Evolutionary conservation across 2,888 invertebrate genomes (phyloP).

Genomic region (Allacma fusca): DNA sequence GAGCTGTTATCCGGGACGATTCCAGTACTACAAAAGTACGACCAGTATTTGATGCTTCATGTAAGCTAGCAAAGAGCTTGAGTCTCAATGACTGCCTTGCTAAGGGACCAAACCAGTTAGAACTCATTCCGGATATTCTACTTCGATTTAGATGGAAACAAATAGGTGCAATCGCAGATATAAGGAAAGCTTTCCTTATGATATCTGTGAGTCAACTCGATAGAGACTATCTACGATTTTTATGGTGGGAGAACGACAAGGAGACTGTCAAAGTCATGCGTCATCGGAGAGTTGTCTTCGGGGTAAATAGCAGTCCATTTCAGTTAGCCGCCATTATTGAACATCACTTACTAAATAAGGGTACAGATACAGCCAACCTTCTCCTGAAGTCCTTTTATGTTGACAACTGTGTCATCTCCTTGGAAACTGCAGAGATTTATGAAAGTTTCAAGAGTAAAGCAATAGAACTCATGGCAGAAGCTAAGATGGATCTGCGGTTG

Average conservation of each 20-base stretch:
- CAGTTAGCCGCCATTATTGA: constrained; percentile 36
- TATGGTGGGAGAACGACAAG: constrained; percentile 54
- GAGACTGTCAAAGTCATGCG: constrained; percentile 8
- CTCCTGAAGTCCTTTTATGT: constrained; percentile 35
- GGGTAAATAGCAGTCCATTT: constrained; percentile 43
- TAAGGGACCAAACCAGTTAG: constrained; percentile 56
- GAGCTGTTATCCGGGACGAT: constrained; percentile 56
- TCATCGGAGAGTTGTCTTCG: constrained; percentile 44
- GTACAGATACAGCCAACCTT: constrained; percentile 27
- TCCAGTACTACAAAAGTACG: constrained; percentile 57
- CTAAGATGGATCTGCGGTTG: constrained; percentile 57
- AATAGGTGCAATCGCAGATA: constrained; percentile 60
- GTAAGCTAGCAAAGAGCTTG: constrained; percentile 26
- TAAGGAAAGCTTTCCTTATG: constrained; percentile 62
- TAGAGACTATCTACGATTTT: constrained; percentile 61
- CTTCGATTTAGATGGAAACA: constrained; percentile 46
- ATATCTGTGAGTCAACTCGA: constrained; percentile 60
- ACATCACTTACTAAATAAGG: no score
- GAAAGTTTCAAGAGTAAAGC: constrained; percentile 6
- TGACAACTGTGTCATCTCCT: constrained; percentile 37
- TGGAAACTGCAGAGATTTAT: constrained; percentile 1
- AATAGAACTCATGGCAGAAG: constrained; percentile 51
- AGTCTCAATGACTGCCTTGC: constrained; percentile 60
- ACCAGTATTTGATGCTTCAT: constrained; percentile 51
- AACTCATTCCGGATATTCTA: constrained; percentile 50